Evolutionary conservation across 2,888 invertebrate species (phyloP), one percentile per base, ranked within the genome.

Genomic region (Mystacides longicornis): DNA sequence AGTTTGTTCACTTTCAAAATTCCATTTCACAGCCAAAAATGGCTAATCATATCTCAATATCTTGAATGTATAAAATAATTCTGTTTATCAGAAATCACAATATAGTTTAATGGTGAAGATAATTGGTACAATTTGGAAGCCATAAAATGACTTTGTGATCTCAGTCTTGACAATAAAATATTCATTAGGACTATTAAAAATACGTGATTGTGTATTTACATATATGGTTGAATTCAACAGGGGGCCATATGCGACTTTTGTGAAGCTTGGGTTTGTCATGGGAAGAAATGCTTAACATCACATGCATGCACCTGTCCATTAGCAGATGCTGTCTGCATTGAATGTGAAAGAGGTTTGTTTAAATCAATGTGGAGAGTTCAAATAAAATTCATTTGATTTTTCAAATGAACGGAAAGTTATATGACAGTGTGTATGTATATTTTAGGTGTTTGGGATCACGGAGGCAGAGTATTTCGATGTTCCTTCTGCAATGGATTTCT

Each of bases 181-280:
- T n/a, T n/a, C n/a, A n/a, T n/a, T n/a, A n/a, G n/a, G n/a, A n/a
- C n/a, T n/a, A n/a, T n/a, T n/a, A n/a, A n/a, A n/a, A n/a, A n/a
- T n/a, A n/a, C n/a, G n/a, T n/a, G n/a, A n/a, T n/a, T n/a, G n/a
- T n/a, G n/a, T n/a, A n/a, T n/a, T n/a, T n/a, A n/a, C n/a, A n/a
- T n/a, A 27, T 27, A 11, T 54, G 23, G 18, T 19, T 45, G 45
- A 7, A 7, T 48, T 23, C 20, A 20, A 0, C 66, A 90, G 91
- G 96, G 96, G 46, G 97, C 96, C 0, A 90, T 97, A 65, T 97
- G 97, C 71, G 97, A 97, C 74, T 93, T 87, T 72, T 97, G 97
- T 67, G 97, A 97, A 76, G 95, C 96, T 0, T 97, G 95, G 93
- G 85, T 97, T 42, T 97, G 97, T 65, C 97, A 97, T 68, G 93